Conservation (phyloP, 2,888 invertebrate species). For the Clivina fossor region DNA sequence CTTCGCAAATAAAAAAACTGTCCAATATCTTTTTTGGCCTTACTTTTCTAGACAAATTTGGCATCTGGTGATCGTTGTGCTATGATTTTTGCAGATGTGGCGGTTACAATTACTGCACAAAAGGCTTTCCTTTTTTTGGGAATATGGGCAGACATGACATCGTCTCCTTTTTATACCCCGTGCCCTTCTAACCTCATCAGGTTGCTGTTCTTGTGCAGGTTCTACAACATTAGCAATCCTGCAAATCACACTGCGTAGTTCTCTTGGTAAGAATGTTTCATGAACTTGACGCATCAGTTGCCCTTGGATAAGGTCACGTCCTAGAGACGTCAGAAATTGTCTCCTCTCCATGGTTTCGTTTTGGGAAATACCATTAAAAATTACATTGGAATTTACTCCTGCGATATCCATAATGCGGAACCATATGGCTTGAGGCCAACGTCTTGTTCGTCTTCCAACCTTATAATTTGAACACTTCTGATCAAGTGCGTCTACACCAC, state of each 20-base stretch:
- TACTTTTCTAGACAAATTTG: conserved; percentile 1
- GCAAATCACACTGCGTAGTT: conserved; percentile 5
- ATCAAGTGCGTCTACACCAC: conserved; percentile 18
- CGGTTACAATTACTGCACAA: neutral
- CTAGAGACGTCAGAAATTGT: conserved; percentile 6
- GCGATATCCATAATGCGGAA: conserved; percentile 12
- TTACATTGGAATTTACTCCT: conserved; percentile 6
- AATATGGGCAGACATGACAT: conserved; percentile 1
- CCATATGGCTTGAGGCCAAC: conserved; percentile 13
- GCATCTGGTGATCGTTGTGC: neutral
- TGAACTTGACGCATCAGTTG: conserved; percentile 1
- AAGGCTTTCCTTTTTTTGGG: conserved; percentile 2
- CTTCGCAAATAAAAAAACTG: neutral
- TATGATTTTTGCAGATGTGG: conserved; percentile 7
- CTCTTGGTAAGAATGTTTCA: conserved; percentile 3
- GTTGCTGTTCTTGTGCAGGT: conserved; percentile 3
- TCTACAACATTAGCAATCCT: conserved; percentile 2
- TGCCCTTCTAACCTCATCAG: conserved; percentile 1
- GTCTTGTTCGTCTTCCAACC: conserved; percentile 9
- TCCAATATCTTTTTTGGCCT: conserved; percentile 2
- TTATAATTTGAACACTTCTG: conserved; percentile 15
- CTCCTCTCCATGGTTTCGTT: neutral
- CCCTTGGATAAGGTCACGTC: conserved; percentile 1
- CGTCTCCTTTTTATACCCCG: neutral
- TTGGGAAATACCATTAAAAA: conserved; percentile 8